A percentile compares a stretch with the other conserved stretches of the same genome.
These are phyloP conservation scores for Elysia chlorotica DNA, from an alignment of 1,140 invertebrate genomes.

Conservation along the genomic window DNA sequence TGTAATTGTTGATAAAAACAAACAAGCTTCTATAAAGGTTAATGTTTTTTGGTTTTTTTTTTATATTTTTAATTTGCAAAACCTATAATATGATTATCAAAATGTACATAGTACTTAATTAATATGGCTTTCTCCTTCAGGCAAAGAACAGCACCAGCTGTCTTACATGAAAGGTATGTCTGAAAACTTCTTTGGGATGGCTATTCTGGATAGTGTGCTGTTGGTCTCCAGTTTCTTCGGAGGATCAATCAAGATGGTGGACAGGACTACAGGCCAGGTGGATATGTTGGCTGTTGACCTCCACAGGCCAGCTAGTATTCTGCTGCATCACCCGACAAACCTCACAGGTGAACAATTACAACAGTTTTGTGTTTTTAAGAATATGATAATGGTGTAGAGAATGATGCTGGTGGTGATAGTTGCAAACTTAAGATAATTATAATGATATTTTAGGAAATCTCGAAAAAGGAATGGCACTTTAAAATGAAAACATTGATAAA, in stretches of 20 bases:
- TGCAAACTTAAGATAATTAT: no score
- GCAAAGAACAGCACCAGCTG: slow-evolving; percentile 21
- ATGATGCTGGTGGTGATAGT: no score
- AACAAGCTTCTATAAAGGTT: no score
- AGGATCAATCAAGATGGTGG: slow-evolving; percentile 35
- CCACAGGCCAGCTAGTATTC: slow-evolving; percentile 34
- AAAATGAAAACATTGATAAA: no score
- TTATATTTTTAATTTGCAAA: neutral
- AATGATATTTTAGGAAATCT: no score
- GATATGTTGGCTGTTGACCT: slow-evolving; percentile 30
- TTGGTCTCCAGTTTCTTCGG: slow-evolving; percentile 40
- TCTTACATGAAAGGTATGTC: slow-evolving; percentile 25
- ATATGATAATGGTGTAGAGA: no score
- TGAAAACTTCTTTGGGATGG: slow-evolving; percentile 35
- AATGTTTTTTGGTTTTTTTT: neutral
- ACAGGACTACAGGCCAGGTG: slow-evolving; percentile 33
- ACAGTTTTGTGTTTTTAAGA: no score
- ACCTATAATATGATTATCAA: neutral
- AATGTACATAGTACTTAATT: no score
- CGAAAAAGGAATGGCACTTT: no score
- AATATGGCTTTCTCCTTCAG: no score
- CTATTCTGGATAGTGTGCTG: slow-evolving; percentile 30
- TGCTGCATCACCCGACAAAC: slow-evolving; percentile 34
- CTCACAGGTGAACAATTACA: slow-evolving; percentile 29
- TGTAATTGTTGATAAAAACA: no score